Evolutionary conservation across 1,140 invertebrate species (phyloP).

Genomic region (Eumeta japonica): DNA sequence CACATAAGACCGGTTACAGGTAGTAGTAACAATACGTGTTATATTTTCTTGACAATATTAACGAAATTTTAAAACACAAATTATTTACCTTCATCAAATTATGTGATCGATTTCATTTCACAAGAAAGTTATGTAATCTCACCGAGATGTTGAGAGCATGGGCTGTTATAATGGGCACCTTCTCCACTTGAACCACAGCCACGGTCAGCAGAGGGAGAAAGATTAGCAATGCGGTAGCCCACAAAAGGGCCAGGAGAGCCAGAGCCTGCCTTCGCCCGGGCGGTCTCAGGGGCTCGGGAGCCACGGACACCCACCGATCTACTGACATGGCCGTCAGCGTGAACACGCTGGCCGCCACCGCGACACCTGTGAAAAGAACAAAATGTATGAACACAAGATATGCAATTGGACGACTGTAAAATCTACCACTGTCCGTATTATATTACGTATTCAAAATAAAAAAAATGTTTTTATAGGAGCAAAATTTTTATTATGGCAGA

Average conservation of each 20-base stretch:
- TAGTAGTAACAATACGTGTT: no score
- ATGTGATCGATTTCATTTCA: no score
- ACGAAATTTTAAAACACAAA: no score
- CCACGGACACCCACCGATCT: slow-evolving; percentile 72
- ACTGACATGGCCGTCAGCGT: slow-evolving; percentile 77
- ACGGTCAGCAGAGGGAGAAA: slow-evolving; percentile 67
- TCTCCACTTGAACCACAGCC: slow-evolving; percentile 38
- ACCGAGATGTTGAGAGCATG: slow-evolving; percentile 25
- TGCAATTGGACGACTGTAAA: slow-evolving; percentile 5
- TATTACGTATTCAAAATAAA: no score
- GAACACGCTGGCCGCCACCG: slow-evolving; percentile 74
- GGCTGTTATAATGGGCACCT: slow-evolving; percentile 31
- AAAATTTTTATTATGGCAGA: no score
- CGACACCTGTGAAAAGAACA: slow-evolving; percentile 61
- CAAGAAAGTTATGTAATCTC: no score
- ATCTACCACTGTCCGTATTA: no score
- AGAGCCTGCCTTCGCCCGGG: slow-evolving; percentile 63
- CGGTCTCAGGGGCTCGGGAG: slow-evolving; percentile 66
- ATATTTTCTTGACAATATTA: no score
- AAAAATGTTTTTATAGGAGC: no score
- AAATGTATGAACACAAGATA: no score
- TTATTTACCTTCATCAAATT: no score
- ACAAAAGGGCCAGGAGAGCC: slow-evolving; percentile 63
- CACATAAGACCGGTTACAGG: no score
- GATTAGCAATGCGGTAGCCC: slow-evolving; percentile 64